Percentiles rank a stretch among this genome's conserved stretches.
These are phyloP conservation scores for Sternotherus odoratus DNA, from an alignment of 2,797 vertebrate genomes.

Conservation along the genomic window DNA sequence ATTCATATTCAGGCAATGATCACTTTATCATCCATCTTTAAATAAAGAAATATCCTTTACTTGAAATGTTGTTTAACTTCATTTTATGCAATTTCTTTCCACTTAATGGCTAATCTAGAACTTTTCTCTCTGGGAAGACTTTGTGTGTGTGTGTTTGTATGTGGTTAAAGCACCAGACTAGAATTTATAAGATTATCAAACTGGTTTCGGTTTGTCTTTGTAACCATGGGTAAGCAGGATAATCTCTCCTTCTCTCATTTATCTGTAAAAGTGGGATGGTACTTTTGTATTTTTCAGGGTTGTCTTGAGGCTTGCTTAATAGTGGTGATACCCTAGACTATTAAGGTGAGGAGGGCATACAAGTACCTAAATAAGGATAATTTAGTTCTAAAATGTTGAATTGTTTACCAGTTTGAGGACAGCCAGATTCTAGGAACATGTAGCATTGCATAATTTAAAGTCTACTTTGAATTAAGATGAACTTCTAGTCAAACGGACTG, in stretches of 20 bases:
- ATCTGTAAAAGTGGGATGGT: not conserved
- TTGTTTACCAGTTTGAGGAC: not conserved
- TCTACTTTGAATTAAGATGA: accelerated
- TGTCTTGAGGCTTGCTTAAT: not conserved
- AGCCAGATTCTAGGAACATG: not conserved
- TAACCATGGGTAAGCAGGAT: not conserved
- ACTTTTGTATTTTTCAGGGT: not conserved
- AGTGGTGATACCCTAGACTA: not conserved
- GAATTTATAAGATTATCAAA: not conserved
- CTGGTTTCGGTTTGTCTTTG: not conserved
- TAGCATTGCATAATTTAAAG: not conserved
- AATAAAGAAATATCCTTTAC: not conserved
- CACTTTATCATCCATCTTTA: not conserved
- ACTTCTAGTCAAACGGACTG: accelerated
- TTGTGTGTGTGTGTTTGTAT: too few species aligned
- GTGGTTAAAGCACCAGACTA: not conserved
- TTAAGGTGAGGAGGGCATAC: not conserved
- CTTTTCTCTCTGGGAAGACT: not conserved
- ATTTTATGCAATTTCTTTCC: not conserved
- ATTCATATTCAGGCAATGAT: not conserved
- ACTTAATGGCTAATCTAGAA: not conserved
- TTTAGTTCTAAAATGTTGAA: not conserved
- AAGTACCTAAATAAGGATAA: not conserved
- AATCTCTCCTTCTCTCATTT: not conserved
- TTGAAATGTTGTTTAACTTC: not conserved